Percentiles rank a stretch among this genome's conserved stretches.
Conservation (phyloP, 2,113 vertebrate genomes). For the Alces alces region DNA sequence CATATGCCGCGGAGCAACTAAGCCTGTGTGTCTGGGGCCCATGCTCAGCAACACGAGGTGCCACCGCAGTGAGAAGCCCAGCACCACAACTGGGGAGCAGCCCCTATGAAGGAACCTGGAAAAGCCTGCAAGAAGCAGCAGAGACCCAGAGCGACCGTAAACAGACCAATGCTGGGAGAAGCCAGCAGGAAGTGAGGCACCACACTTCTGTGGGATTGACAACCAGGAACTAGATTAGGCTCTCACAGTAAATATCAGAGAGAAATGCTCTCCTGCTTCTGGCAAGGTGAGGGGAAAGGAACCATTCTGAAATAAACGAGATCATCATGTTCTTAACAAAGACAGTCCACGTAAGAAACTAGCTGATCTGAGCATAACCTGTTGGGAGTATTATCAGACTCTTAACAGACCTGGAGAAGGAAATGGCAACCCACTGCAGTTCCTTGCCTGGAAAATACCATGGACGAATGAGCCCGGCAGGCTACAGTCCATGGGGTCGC, state of each 20-base stretch:
- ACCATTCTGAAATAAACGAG: neutral
- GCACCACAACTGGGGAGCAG: neutral
- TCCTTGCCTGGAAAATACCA: neutral
- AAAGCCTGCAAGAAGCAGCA: neutral
- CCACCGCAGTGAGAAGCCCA: neutral
- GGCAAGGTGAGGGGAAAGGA: neutral
- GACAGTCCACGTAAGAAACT: neutral
- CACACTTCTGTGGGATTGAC: neutral
- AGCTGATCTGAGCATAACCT: neutral
- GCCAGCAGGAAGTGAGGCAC: neutral
- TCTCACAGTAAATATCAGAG: neutral
- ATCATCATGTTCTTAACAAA: neutral
- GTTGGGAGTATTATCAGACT: neutral
- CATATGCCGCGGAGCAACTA: accelerated
- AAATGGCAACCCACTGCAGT: neutral
- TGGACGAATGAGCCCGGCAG: neutral
- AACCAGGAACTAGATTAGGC: neutral
- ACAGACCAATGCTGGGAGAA: neutral
- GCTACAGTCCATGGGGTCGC: neutral
- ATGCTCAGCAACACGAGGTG: neutral
- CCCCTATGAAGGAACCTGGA: neutral
- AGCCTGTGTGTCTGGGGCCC: neutral
- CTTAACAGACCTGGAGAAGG: neutral
- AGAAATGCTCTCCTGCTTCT: neutral
- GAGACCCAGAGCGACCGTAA: neutral